Base-by-base conservation (phyloP, 2,888 invertebrate genomes). In the Acronicta psi region DNA sequence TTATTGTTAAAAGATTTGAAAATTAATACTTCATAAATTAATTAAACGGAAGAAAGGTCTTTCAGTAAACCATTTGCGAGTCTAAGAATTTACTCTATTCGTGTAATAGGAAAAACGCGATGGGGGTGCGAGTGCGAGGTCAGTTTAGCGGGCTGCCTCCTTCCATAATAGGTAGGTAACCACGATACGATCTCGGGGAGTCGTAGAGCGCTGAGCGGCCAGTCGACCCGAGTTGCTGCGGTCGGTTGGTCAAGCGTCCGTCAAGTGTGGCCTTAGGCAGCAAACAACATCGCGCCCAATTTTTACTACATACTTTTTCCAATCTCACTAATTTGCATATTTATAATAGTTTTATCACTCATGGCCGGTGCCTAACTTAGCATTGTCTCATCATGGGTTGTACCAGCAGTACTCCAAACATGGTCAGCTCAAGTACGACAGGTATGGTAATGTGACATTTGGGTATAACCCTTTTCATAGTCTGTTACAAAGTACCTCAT, bases 101-200 rank as follows among this genome's bases (percentile, higher is more conserved):
- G 86, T 88, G 90, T 93, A 92, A 92, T 93, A 92, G 88, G 88
- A 90, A 93, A 93, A 93, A 92, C 92, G 92, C 91, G 91, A 92
- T 88, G 92, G 93, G 93, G 93, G 91, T 90, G 92, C 93, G 93
- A 93, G 93, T 90, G 92, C 93, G 93, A 93, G 93, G 93, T 93
- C 93, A 91, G 88, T 86, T 86, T 87, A 89, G 91, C 88, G 86
- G 87, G 87, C 87, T 87, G 86, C 91, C 91, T 89, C 92, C 92
- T 92, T 84, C 91, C 85, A 85, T 91, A 90, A 89, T 89, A 88
- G 86, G 86, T 89, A 88, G 86, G 86, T 83, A 80, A 86, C 80
- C 80, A 86, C 90, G 93, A 93, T 93, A 93, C 90, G 85, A 93
- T 93, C 93, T 92, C 69, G 76, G 73, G 62, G 43, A 64, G 76